A percentile compares a stretch with the other conserved stretches of the same genome.
phyloP scores from a whole-genome alignment of 2,797 vertebrate species.

The Sebastes glaucus region DNA sequence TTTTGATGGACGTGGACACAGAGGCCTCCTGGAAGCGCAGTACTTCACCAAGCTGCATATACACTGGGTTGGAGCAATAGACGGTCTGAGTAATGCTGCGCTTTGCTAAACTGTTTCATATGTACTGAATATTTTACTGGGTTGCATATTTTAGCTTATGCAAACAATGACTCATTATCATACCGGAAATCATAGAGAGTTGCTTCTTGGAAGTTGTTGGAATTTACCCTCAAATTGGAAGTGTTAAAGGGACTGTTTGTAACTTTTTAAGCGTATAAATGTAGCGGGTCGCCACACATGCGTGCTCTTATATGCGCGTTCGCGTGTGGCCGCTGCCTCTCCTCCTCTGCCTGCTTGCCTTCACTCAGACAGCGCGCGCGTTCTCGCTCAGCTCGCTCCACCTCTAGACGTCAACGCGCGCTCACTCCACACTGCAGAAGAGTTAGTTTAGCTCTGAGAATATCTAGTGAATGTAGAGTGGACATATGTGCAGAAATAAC shows the following conservation, averaged over 20 bases:
- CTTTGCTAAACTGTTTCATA: constrained; percentile 1
- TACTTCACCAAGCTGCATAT: constrained; percentile 29
- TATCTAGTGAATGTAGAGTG: too few relatives aligned
- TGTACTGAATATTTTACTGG: not conserved
- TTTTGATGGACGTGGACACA: constrained; percentile 61
- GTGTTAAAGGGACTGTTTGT: not conserved
- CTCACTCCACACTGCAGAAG: too few relatives aligned
- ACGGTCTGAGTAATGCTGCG: constrained; percentile 2
- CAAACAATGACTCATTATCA: constrained; percentile 4
- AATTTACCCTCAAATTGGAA: not conserved
- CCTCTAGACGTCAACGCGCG: too few relatives aligned
- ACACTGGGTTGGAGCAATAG: constrained; percentile 8
- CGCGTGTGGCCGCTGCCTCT: too few relatives aligned
- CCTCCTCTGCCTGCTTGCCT: too few relatives aligned
- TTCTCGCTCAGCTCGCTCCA: too few relatives aligned
- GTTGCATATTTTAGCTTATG: constrained; percentile 12
- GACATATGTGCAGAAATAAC: too few relatives aligned
- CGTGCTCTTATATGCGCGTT: too few relatives aligned
- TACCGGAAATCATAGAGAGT: not conserved
- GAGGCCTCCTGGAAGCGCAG: constrained; percentile 28
- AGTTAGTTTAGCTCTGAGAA: too few relatives aligned
- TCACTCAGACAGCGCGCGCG: too few relatives aligned
- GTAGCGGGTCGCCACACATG: too few relatives aligned
- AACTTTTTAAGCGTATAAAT: too few relatives aligned
- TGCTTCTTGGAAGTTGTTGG: not conserved